These are phyloP conservation scores for Delichon dasypus DNA, from an alignment of 2,797 vertebrate genomes.

Conservation along the genomic window DNA sequence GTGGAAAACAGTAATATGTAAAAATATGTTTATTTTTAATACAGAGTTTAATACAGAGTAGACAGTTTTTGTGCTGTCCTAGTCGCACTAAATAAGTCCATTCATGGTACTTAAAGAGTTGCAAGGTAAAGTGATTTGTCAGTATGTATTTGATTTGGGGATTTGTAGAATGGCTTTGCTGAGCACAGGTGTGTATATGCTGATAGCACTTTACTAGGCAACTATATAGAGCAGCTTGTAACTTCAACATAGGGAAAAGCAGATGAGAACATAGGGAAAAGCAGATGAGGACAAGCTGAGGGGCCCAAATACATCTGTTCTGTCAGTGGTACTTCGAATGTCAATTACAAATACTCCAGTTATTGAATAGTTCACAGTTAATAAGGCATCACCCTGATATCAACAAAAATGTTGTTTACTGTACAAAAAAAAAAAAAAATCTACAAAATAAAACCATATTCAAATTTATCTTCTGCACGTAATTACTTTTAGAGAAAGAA, in stretches of 20 bases:
- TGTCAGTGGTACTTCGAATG: neutral
- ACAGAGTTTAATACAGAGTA: neutral
- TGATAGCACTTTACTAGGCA: neutral
- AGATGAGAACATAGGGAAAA: neutral
- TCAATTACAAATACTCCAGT: neutral
- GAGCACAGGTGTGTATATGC: neutral
- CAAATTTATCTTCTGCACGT: neutral
- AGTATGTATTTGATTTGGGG: neutral
- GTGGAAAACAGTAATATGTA: neutral
- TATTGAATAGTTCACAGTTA: neutral
- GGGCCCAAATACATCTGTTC: neutral
- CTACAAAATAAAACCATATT: rapidly evolving
- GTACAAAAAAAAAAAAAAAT: neutral
- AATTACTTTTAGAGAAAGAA: neutral
- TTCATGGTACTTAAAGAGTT: neutral
- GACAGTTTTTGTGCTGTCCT: neutral
- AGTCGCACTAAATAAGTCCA: neutral
- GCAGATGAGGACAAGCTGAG: neutral
- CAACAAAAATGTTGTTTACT: neutral
- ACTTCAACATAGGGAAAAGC: neutral
- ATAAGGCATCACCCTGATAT: neutral
- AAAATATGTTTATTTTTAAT: neutral
- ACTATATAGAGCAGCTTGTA: neutral
- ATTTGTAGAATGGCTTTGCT: neutral
- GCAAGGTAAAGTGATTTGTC: neutral